phyloP scores from a whole-genome alignment of 2,888 invertebrate genomes.

The Coecobrya sp. region DNA sequence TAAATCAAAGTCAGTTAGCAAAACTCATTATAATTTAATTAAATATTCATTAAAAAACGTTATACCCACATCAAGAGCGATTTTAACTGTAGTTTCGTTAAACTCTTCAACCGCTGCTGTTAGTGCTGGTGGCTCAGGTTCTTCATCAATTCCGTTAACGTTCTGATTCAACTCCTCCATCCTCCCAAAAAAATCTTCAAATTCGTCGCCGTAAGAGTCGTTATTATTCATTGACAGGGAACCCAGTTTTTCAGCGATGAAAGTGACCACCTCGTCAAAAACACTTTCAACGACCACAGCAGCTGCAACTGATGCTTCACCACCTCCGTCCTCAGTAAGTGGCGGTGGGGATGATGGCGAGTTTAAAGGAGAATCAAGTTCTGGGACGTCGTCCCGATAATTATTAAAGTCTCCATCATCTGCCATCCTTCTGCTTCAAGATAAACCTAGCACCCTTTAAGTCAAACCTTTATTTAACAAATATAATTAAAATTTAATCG shows the following conservation, averaged over 20 bases:
- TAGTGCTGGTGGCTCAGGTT: no score
- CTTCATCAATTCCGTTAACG: no score
- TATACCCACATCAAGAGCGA: no score
- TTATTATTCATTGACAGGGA: not conserved
- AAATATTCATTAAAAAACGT: no score
- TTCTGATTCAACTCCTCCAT: no score
- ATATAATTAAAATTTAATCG: no score
- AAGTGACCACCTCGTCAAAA: not conserved
- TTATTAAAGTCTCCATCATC: not conserved
- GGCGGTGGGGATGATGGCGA: not conserved
- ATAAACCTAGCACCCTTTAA: no score
- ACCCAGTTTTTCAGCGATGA: not conserved
- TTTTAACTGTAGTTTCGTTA: no score
- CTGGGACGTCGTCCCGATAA: not conserved
- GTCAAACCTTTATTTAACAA: no score
- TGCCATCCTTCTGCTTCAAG: not conserved
- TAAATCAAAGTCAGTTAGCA: no score
- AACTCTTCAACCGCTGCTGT: no score
- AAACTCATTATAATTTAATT: no score
- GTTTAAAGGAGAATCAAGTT: not conserved
- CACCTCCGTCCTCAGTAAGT: not conserved
- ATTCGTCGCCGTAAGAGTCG: not conserved
- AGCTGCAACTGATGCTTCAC: not conserved
- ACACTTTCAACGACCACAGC: not conserved
- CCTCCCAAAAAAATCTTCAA: not conserved